Conservation (phyloP, 2,113 vertebrate species). For the Odontesthes bonariensis region DNA sequence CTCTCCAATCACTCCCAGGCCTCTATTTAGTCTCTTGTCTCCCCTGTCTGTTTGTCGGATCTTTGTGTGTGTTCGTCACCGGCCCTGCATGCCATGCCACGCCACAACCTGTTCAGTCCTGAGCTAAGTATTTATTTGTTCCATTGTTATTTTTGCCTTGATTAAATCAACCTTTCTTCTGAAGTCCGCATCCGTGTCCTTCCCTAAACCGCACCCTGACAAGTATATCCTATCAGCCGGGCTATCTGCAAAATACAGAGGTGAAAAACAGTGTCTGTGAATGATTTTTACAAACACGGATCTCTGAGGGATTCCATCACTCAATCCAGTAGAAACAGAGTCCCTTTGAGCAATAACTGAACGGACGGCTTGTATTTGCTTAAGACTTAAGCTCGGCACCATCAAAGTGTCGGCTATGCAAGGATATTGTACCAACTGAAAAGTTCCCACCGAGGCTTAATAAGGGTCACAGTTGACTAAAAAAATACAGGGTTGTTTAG, state of each 20-base stretch:
- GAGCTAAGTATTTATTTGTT: too few species aligned
- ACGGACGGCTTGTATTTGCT: not conserved
- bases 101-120: too few species aligned
- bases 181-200: too few species aligned
- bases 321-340: slow-evolving; percentile 10
- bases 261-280: not conserved
- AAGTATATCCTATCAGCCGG: too few species aligned
- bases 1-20: too few species aligned
- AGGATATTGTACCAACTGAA: not conserved
- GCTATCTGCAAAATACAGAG: not conserved
- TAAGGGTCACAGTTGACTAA: not conserved
- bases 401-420: not conserved
- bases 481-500: not conserved
- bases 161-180: too few species aligned
- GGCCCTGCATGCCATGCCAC: too few species aligned
- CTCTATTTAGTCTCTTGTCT: too few species aligned
- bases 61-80: too few species aligned
- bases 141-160: too few species aligned
- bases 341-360: slow-evolving; percentile 7
- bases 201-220: too few species aligned
- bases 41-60: too few species aligned
- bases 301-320: not conserved
- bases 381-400: not conserved
- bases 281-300: not conserved
- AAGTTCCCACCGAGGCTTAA: not conserved